Evolutionary conservation across 1,140 invertebrate genomes (phyloP).

Genomic region (Leptestheria dahalacensis): DNA sequence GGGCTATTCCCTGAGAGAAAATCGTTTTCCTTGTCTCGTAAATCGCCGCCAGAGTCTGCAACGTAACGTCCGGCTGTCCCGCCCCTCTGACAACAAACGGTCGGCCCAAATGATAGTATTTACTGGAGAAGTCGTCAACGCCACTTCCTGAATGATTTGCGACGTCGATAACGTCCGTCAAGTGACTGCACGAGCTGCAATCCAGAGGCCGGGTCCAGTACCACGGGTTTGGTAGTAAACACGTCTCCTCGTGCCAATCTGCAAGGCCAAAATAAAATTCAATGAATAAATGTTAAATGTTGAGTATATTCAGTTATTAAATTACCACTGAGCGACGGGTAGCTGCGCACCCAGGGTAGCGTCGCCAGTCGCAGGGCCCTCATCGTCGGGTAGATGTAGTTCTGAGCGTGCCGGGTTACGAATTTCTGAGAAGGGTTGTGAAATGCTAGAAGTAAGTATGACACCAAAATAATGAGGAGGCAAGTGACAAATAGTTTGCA

Average conservation of each 20-base stretch:
- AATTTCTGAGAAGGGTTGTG: conserved; percentile 36
- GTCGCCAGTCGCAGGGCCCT: conserved; percentile 40
- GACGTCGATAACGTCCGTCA: conserved; percentile 34
- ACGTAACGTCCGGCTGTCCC: conserved; percentile 3
- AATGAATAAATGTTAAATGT: conserved; percentile 1
- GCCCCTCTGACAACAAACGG: conserved; percentile 28
- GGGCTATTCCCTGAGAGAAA: conserved; percentile 5
- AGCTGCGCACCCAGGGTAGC: conserved; percentile 41
- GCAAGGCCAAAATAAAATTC: conserved; percentile 24
- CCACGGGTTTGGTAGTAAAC: conserved; percentile 56
- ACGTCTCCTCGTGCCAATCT: conserved; percentile 64
- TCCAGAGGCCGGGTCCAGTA: conserved; percentile 53
- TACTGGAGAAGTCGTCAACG: conserved; percentile 23
- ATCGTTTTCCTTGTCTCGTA: conserved; percentile 17
- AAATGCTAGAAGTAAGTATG: conserved; percentile 25
- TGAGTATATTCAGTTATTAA: conserved; percentile 6
- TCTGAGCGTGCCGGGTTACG: conserved; percentile 44
- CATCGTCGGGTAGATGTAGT: conserved; percentile 49
- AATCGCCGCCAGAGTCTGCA: conserved; percentile 19
- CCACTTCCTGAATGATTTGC: conserved; percentile 29
- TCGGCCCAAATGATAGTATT: conserved; percentile 28
- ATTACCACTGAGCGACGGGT: conserved; percentile 44
- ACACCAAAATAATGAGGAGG: conserved; percentile 17
- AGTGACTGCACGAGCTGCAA: conserved; percentile 54
- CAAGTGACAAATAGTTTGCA: neutral